Evolutionary conservation across 2,888 invertebrate genomes (phyloP).

Genomic region (Platynereis dumerilii): DNA sequence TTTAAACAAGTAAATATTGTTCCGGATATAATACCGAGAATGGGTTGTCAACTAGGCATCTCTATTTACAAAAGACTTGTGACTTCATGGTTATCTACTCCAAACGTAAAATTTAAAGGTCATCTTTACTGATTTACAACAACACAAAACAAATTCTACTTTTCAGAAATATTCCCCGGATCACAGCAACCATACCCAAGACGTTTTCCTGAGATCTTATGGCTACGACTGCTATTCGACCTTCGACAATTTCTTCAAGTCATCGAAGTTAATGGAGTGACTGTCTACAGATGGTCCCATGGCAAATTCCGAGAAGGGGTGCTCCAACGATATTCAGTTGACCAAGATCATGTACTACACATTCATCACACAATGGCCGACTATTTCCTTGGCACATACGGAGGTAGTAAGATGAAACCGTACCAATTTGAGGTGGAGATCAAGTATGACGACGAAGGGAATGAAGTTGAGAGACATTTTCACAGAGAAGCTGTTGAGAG

Average conservation of each 20-base stretch:
- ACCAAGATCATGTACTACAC: background rate
- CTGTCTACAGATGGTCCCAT: background rate
- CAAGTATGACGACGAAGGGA: too few relatives aligned
- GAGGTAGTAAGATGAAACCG: background rate
- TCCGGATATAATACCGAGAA: too few relatives aligned
- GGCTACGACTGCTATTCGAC: conserved; percentile 2
- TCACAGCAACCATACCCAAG: background rate
- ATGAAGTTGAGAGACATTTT: too few relatives aligned
- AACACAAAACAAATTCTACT: too few relatives aligned
- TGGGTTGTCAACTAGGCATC: too few relatives aligned
- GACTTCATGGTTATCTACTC: too few relatives aligned
- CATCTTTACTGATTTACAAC: too few relatives aligned
- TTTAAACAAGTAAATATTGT: too few relatives aligned
- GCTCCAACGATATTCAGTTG: background rate
- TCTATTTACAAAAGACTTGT: too few relatives aligned
- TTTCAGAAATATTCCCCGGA: conserved; percentile 1
- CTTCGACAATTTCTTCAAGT: background rate
- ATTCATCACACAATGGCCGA: conserved; percentile 5
- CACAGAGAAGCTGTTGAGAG: background rate
- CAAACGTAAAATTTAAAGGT: too few relatives aligned
- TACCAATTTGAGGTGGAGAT: too few relatives aligned
- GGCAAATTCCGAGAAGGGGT: background rate
- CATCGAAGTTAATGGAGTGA: background rate
- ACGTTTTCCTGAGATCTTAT: background rate
- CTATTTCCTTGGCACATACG: conserved; percentile 3